Percentiles rank a stretch among this genome's conserved stretches.
Evolutionary conservation across 2,113 vertebrate species (phyloP).

Genomic region (Axis porcinus): DNA sequence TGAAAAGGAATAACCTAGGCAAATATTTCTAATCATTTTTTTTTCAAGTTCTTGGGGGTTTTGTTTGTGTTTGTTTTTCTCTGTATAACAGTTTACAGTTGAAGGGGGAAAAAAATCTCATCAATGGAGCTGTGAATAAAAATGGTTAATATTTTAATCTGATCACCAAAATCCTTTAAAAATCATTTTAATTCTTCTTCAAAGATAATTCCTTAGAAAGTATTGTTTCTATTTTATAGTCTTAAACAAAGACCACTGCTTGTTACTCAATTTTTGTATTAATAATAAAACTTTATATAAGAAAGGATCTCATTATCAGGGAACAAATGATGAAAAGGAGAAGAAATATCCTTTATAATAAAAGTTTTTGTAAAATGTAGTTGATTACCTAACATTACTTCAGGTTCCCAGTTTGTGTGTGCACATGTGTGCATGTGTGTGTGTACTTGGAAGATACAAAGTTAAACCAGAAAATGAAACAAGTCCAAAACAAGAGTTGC

Average conservation of each 20-base stretch:
- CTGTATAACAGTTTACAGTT: background rate
- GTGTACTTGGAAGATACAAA: background rate
- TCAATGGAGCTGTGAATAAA: background rate
- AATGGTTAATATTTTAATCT: conserved; percentile 26
- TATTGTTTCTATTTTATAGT: background rate
- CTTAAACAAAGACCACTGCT: background rate
- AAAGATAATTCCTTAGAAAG: background rate
- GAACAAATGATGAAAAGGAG: background rate
- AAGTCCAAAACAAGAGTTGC: background rate
- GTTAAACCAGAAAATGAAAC: conserved; percentile 19
- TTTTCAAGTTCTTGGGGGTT: background rate
- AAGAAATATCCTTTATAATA: background rate
- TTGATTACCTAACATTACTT: background rate
- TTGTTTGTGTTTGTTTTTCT: background rate
- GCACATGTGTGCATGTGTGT: background rate
- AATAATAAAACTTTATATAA: background rate
- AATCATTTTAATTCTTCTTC: background rate
- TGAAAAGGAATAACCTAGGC: background rate
- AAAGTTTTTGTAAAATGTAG: background rate
- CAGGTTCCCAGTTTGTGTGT: background rate
- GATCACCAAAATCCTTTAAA: background rate
- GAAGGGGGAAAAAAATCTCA: background rate
- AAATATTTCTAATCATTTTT: background rate
- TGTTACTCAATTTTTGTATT: background rate
- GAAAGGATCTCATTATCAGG: background rate